A percentile compares a stretch with the other conserved stretches of the same genome.
These are phyloP conservation scores for Pelodytes ibericus DNA, from an alignment of 2,797 vertebrate species.

Conservation along the genomic window DNA sequence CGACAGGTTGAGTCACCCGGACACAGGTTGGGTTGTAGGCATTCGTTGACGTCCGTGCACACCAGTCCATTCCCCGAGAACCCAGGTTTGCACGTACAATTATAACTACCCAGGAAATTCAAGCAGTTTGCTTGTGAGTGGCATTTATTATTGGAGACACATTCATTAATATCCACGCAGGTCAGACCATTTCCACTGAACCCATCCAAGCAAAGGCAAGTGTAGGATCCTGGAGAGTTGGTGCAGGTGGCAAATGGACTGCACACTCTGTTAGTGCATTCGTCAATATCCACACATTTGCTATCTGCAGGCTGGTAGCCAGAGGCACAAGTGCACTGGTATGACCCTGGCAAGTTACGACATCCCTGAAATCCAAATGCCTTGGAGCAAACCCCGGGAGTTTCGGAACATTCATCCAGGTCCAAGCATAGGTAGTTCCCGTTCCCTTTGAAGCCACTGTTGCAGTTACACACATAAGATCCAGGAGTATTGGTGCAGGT, in stretches of 20 bases:
- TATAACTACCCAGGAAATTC: constrained; percentile 76
- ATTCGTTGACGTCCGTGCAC: constrained; percentile 79
- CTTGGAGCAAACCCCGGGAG: constrained; percentile 68
- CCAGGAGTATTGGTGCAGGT: constrained; percentile 80
- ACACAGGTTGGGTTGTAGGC: constrained; percentile 65
- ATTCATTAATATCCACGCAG: constrained; percentile 81
- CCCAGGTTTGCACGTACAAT: constrained; percentile 74
- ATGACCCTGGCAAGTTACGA: constrained; percentile 75
- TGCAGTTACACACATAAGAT: constrained; percentile 78
- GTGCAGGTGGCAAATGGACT: constrained; percentile 72
- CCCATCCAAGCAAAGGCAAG: constrained; percentile 73
- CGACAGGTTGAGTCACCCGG: constrained; percentile 69
- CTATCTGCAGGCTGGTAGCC: constrained; percentile 75
- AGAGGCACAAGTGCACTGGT: constrained; percentile 71
- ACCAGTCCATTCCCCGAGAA: constrained; percentile 71
- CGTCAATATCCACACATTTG: constrained; percentile 76
- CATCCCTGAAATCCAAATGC: constrained; percentile 76
- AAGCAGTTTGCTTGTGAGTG: constrained; percentile 70
- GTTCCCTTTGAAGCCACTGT: constrained; percentile 80
- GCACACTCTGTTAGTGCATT: constrained; percentile 73
- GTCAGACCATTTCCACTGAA: constrained; percentile 77
- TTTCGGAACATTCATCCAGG: constrained; percentile 80
- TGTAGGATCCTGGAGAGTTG: constrained; percentile 74
- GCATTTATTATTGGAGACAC: constrained; percentile 68
- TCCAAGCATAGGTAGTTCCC: constrained; percentile 84